Evolutionary conservation across 2,888 invertebrate genomes (phyloP).

Genomic region (Heteromyza rotundicornis): DNA sequence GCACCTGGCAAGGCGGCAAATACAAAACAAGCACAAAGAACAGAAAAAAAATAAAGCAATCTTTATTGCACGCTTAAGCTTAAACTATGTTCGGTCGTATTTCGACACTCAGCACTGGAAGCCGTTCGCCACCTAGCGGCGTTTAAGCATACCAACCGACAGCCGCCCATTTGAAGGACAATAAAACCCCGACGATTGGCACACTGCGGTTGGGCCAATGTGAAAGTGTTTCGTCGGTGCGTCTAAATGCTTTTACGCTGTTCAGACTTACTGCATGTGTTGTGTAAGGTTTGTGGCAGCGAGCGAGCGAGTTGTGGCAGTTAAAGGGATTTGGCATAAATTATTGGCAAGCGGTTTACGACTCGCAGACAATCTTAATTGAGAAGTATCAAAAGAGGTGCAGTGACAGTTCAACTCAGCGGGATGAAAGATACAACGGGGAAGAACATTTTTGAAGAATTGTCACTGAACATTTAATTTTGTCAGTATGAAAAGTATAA

Average conservation of each 20-base stretch:
- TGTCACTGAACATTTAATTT: too few relatives aligned
- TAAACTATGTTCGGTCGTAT: not conserved
- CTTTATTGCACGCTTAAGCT: conserved; percentile 33
- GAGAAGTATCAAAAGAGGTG: not conserved
- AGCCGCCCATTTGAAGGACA: too few relatives aligned
- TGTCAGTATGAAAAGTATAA: too few relatives aligned
- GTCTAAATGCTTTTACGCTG: too few relatives aligned
- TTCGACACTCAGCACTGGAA: too few relatives aligned
- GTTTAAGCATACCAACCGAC: too few relatives aligned
- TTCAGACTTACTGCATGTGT: not conserved
- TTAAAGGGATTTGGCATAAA: not conserved
- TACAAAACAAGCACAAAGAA: conserved; percentile 12
- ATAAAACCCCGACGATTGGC: too few relatives aligned
- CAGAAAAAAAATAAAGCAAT: too few relatives aligned
- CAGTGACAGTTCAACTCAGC: not conserved
- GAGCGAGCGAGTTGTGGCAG: not conserved
- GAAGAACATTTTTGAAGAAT: too few relatives aligned
- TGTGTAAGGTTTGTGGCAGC: not conserved
- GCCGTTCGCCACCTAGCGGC: too few relatives aligned
- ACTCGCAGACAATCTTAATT: not conserved
- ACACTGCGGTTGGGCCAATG: too few relatives aligned
- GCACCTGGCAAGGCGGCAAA: conserved; percentile 19
- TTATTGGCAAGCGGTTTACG: not conserved
- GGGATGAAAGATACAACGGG: not conserved
- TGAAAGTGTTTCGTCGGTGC: too few relatives aligned